Percentiles rank a stretch among this genome's conserved stretches.
These are phyloP conservation scores for Sitta europaea DNA, from an alignment of 2,113 vertebrate species.

Conservation along the genomic window DNA sequence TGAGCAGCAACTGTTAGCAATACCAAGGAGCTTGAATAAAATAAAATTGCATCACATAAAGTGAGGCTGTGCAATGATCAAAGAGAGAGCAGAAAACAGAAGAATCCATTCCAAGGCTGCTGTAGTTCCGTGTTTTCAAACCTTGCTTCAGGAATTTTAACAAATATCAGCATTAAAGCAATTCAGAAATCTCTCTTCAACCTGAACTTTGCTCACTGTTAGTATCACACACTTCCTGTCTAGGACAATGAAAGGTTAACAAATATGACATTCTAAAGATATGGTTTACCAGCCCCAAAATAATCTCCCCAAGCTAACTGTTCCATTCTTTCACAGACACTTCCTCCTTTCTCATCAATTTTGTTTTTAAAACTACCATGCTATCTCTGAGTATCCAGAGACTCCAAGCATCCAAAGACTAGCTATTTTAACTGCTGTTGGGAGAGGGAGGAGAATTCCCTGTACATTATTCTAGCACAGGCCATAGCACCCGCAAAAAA, in stretches of 20 bases:
- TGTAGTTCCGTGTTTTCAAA: background rate
- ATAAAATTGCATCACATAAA: background rate
- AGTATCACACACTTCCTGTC: background rate
- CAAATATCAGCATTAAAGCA: too few species aligned
- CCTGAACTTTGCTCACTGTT: constrained; percentile 21
- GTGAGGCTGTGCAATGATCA: background rate
- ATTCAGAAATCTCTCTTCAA: background rate
- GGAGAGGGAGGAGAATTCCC: background rate
- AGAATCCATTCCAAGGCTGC: background rate
- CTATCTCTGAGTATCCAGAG: background rate
- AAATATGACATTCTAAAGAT: background rate
- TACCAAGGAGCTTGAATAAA: background rate
- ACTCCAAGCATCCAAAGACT: background rate
- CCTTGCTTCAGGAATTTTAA: background rate
- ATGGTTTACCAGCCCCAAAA: background rate
- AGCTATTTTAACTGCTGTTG: background rate
- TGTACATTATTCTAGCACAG: background rate
- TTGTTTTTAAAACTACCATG: background rate
- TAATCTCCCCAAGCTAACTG: background rate
- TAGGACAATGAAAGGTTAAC: constrained; percentile 19
- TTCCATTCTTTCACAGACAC: background rate
- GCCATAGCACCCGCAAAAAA: background rate
- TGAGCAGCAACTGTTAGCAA: background rate
- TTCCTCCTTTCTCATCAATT: background rate
- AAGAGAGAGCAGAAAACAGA: background rate